Evolutionary conservation across 2,113 vertebrate species (phyloP).

Genomic region (Hypanus sabinus): DNA sequence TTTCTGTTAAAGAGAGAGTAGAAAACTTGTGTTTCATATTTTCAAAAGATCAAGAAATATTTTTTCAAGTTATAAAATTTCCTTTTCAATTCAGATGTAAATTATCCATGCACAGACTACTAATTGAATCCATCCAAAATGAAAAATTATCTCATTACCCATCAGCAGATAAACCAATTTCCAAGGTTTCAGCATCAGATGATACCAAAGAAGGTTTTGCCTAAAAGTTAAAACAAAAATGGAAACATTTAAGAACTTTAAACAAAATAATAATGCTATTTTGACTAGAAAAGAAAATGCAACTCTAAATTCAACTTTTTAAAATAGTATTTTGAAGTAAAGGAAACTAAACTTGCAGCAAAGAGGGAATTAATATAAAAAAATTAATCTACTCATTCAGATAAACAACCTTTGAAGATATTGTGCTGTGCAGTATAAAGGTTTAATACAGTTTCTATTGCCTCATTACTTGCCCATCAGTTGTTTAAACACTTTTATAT

Average conservation of each 20-base stretch:
- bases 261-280: background rate
- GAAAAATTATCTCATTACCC: conserved; percentile 11
- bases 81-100: background rate
- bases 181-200: conserved; percentile 20
- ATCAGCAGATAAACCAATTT: conserved; percentile 27
- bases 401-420: background rate
- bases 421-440: background rate
- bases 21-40: background rate
- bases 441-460: background rate
- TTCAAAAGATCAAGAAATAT: conserved; percentile 1
- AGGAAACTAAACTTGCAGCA: background rate
- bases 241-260: background rate
- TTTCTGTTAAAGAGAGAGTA: conserved; percentile 18
- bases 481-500: background rate
- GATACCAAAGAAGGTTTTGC: background rate
- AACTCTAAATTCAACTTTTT: background rate
- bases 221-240: background rate
- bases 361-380: background rate
- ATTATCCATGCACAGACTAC: background rate
- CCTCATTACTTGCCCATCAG: background rate
- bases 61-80: background rate
- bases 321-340: background rate
- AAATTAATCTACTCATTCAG: background rate
- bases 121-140: background rate
- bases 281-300: background rate